Base-by-base conservation (phyloP, 2,888 invertebrate genomes). In the Agriopis marginaria region DNA sequence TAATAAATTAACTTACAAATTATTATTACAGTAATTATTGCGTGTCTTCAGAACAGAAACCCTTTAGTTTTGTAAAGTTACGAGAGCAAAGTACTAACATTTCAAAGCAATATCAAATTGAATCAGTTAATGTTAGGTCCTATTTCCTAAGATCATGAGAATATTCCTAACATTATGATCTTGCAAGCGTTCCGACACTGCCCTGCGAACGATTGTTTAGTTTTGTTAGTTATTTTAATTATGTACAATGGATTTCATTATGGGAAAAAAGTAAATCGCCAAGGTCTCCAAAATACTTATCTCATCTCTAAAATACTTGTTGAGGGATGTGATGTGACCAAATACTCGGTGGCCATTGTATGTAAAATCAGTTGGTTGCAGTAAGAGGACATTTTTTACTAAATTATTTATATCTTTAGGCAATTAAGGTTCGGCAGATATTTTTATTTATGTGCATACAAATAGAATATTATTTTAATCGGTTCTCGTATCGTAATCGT, bases 181-280 rank as follows among this genome's bases (percentile, higher is more conserved):
- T 78, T 75, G 69, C 77, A 77, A 79, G 71, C 73, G 75, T 68
- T 74, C 60, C 71, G 71, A 71, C 72, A 74, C 71, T 76, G 72
- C 76, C 68, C 72, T 78, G 79, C 70, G 79, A 79, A 76, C 78
- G 74, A 77, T 78, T 78, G 79, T 79, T 75, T 73, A 68, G 66
- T 75, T 76, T 68, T 69, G 63, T 75, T 72, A 73, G 75, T 77
- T 76, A 77, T 75, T 71, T 66, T 77, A 75, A 71, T 70, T 66
- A 67, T 72, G 72, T 73, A 79, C 76, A 76, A 78, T 77, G 75
- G 76, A 74, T 75, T 75, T 70, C 70, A 64, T 66, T 72, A 75
- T 77, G 77, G 71, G 75, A 77, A 75, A 70, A 68, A 69, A 72
- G 68, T 74, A 71, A 75, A 71, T 73, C 65, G 70, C 68, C 73